Evolutionary conservation across 92 coral and sea anemone genomes (phyloP), one percentile per base, ranked within the genome.

Genomic region (Porites evermanni): DNA sequence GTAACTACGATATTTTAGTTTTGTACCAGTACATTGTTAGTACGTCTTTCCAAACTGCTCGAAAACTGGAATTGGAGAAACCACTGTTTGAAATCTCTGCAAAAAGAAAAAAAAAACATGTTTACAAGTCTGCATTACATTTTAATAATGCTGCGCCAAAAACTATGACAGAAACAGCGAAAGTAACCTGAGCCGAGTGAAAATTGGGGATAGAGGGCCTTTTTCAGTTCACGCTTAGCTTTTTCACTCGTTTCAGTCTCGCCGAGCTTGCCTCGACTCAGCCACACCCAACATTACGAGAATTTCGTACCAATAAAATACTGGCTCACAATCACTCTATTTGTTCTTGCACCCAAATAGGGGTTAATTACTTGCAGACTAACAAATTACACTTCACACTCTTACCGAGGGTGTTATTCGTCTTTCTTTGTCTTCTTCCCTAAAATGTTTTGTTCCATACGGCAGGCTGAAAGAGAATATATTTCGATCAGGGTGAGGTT

Each of bases 1-100:
- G 16, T 70, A 70, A 13, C n/a, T 23, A 32, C 24, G 21, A 14
- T 61, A 2, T 32, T 26, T 8, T 14, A 56, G 61, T n/a, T 24
- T 53, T 38, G 16, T 66, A 38, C 47, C 6, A 4, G 47, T 38
- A 58, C 50, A 50, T 1, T 56, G 53, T 64, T 76, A 83, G 82
- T 95, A 97, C 6, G 99, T 97, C 83, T 97, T 97, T 52, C 99
- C 98, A 92, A 94, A 97, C 93, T 95, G 99, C 67, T 97, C 98
- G 80, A 97, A 97, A 18, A 97, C 61, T 13, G 99, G 99, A 79
- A 97, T 95, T 11, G 99, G 99, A 0, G 99, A 97, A 4, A 90
- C 91, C 26, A 97, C 99, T 24, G 98, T 93, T 85, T 92, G 93
- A 89, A 97, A 95, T 83, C 85, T 91, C 99, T 97, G 88, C 24